phyloP scores from a whole-genome alignment of 2,888 invertebrate genomes.

The Neocrepidodera transversa region DNA sequence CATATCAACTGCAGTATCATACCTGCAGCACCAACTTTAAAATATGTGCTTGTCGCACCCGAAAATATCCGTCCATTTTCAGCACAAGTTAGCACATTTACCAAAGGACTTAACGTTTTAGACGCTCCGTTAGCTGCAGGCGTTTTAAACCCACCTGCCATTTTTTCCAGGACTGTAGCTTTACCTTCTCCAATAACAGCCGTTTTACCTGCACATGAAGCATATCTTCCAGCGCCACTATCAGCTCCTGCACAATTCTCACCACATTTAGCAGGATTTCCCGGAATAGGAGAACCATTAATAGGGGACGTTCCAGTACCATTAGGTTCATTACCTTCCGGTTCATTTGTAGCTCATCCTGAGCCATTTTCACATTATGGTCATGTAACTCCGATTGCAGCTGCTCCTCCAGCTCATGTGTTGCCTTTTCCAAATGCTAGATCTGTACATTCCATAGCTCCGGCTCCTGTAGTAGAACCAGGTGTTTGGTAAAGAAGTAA shows the following conservation, averaged over 20 bases:
- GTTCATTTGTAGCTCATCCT: too few species aligned
- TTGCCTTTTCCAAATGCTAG: slow-evolving; percentile 35
- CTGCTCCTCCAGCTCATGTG: slow-evolving; percentile 21
- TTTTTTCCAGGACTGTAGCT: slow-evolving; percentile 9
- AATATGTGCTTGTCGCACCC: slow-evolving; percentile 64
- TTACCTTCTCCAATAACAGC: not conserved
- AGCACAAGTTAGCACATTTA: slow-evolving; percentile 66
- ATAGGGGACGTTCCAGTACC: too few species aligned
- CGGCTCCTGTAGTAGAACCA: slow-evolving; percentile 14
- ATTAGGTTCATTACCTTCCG: too few species aligned
- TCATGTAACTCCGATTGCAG: too few species aligned
- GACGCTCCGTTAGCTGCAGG: slow-evolving; percentile 57
- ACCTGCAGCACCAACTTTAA: slow-evolving; percentile 35
- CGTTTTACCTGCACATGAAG: not conserved
- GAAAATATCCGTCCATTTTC: slow-evolving; percentile 70
- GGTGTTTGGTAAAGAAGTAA: not conserved
- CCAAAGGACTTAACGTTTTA: slow-evolving; percentile 59
- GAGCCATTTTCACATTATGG: too few species aligned
- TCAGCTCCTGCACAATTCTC: not conserved
- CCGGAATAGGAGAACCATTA: too few species aligned
- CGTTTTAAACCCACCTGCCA: slow-evolving; percentile 44
- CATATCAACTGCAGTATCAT: slow-evolving; percentile 36
- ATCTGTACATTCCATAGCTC: slow-evolving; percentile 50
- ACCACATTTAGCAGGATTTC: too few species aligned
- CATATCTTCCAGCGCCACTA: not conserved